Base-by-base conservation (phyloP, 2,113 vertebrate genomes). In the Cygnus buccinator region DNA sequence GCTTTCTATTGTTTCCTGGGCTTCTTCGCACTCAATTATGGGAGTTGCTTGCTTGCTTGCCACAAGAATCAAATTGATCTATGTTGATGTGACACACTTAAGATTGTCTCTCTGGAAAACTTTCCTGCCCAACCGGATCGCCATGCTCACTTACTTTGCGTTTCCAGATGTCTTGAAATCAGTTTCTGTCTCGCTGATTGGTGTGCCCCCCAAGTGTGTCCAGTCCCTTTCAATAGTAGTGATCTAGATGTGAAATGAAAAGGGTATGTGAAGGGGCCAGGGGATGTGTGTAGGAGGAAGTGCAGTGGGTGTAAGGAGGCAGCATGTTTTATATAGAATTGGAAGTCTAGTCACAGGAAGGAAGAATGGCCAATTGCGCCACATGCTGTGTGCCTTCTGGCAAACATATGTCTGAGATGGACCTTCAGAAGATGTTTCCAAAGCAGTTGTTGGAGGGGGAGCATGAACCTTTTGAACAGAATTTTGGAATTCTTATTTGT, bases 261-360 rank as follows among this genome's bases (percentile, higher is more conserved):
- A 80, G 66, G 23, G 22, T 39, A 73, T 84, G 82, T 62, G 74
- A 43, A 61, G 73, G 37, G 63, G 43, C 31, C 2, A 3, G 59
- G 31, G 72, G n/a, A 78, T 81, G 88, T 35, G 39, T 71, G 65
- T 61, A 84, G 94, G 57, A 92, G 79, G 88, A 90, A 81, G 41
- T 28, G 65, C 67, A 50, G 78, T 28, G 33, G 4, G 41, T 35
- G 21, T 31, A 14, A 2, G 3, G 41, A 59, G 37, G n/a, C 35
- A 85, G 48, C 0, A 0, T 35, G 39, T 44, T 68, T 65, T 72
- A 55, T 44, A n/a, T n/a, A 41, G 50, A 78, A 55, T 3, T 87
- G 35, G 65, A 59, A 86, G 62, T 54, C 65, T 84, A 65, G 86
- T 52, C 73, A 72, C 92, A 81, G 79, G 68, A 88, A 94, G 85